A percentile compares a stretch with the other conserved stretches of the same genome.
Conservation (phyloP, 2,113 vertebrate genomes). For the Alexandromys fortis region DNA sequence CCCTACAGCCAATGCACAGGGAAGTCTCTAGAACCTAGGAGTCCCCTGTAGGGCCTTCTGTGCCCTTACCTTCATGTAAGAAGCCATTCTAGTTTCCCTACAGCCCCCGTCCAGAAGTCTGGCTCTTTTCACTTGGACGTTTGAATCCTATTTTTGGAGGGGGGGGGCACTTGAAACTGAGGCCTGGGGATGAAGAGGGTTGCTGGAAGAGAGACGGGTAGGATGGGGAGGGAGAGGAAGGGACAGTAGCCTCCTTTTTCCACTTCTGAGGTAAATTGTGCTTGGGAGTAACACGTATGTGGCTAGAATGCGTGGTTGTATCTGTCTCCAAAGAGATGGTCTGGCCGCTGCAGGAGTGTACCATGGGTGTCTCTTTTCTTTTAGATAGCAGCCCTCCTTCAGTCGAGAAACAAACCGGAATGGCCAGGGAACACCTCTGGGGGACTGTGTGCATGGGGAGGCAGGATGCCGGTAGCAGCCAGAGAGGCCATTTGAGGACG, state of each 20-base stretch:
- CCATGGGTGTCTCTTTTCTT: constrained; percentile 2
- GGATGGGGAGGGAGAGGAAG: not conserved
- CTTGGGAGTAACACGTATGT: not conserved
- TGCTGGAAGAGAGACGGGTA: not conserved
- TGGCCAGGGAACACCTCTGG: not conserved
- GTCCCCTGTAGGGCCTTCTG: not conserved
- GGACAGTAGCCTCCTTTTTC: not conserved
- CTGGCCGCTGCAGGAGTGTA: not conserved
- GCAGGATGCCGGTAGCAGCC: not conserved
- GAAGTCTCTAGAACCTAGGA: constrained; percentile 20
- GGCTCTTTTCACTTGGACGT: not conserved
- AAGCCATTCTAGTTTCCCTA: not conserved
- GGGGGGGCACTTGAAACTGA: not conserved
- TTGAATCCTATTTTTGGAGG: not conserved
- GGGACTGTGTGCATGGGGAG: too few species aligned
- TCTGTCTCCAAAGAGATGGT: not conserved
- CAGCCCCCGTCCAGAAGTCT: not conserved
- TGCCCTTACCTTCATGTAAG: not conserved
- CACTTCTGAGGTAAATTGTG: not conserved
- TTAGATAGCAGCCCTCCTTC: not conserved
- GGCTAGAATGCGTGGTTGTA: not conserved
- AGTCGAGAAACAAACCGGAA: not conserved
- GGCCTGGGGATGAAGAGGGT: not conserved
- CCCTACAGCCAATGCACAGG: not conserved
- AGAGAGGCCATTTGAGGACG: not conserved